Percentiles rank a stretch among this genome's conserved stretches.
Conservation (phyloP, 2,888 invertebrate species). For the Amphiduros pacificus region DNA sequence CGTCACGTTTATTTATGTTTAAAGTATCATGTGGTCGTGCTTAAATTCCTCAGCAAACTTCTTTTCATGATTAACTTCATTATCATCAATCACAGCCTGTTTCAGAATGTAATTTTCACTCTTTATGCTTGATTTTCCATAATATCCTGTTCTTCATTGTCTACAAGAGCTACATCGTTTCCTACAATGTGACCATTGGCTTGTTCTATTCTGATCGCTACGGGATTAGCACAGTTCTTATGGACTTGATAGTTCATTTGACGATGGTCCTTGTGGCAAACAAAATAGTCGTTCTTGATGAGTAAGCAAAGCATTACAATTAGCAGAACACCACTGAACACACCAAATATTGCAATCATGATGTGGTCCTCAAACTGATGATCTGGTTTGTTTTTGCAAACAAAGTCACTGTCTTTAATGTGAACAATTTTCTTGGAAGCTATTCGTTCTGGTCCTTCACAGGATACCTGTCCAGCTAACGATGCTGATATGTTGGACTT, state of each 20-base stretch:
- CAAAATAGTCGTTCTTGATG: neutral
- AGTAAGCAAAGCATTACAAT: conserved; percentile 3
- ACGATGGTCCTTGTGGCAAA: neutral
- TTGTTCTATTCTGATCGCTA: too few relatives aligned
- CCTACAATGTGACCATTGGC: too few relatives aligned
- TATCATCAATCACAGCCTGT: too few relatives aligned
- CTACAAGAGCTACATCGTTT: too few relatives aligned
- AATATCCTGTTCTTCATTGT: too few relatives aligned
- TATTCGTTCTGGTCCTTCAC: neutral
- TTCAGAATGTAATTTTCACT: too few relatives aligned
- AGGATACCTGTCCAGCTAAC: neutral
- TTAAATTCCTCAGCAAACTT: too few relatives aligned
- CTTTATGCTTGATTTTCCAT: too few relatives aligned
- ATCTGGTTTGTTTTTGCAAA: neutral
- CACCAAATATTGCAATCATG: conserved; percentile 4
- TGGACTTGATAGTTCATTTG: neutral
- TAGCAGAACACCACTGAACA: conserved; percentile 3
- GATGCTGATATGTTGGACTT: neutral
- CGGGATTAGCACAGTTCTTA: too few relatives aligned
- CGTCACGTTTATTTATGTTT: too few relatives aligned
- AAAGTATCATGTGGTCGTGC: too few relatives aligned
- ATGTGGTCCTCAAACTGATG: conserved; percentile 11
- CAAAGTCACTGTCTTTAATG: neutral
- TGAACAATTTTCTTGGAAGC: neutral
- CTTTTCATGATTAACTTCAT: too few relatives aligned